Evolutionary conservation across 2,888 invertebrate genomes (phyloP).

Genomic region (Sabatieria punctata): DNA sequence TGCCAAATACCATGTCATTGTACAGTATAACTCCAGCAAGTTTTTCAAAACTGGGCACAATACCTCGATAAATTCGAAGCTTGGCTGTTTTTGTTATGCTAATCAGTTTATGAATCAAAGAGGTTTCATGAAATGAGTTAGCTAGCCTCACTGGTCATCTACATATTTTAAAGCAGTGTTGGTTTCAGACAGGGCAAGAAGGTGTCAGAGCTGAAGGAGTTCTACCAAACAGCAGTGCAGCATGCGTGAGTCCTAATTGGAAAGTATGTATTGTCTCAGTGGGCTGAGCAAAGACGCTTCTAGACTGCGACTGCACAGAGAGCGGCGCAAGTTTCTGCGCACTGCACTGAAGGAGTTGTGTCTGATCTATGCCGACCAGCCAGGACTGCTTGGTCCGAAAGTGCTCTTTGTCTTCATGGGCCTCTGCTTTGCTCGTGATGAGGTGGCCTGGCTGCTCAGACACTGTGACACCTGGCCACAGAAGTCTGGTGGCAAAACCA

Average conservation of each 20-base stretch:
- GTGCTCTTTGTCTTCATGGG: constrained; percentile 90
- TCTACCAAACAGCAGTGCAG: constrained; percentile 69
- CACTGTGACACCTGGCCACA: constrained; percentile 88
- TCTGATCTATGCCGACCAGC: constrained; percentile 87
- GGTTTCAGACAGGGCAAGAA: constrained; percentile 54
- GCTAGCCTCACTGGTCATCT: too few relatives aligned
- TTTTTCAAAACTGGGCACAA: too few relatives aligned
- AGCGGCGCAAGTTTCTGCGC: constrained; percentile 82
- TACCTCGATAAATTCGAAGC: too few relatives aligned
- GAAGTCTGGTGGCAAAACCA: constrained; percentile 53
- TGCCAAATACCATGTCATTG: too few relatives aligned
- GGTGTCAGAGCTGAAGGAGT: constrained; percentile 86
- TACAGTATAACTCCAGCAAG: too few relatives aligned
- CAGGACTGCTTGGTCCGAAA: constrained; percentile 89
- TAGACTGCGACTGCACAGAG: constrained; percentile 53
- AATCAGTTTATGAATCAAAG: too few relatives aligned
- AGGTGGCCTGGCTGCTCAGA: constrained; percentile 82
- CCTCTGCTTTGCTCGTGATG: constrained; percentile 82
- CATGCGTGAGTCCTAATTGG: constrained; percentile 49
- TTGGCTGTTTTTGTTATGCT: too few relatives aligned
- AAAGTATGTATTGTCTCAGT: background rate
- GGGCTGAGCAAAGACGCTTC: background rate
- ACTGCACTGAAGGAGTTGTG: constrained; percentile 86
- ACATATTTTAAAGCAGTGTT: too few relatives aligned
- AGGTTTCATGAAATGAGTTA: too few relatives aligned